Base-by-base conservation (phyloP, 1,140 invertebrate species). In the Megalonaias nervosa region DNA sequence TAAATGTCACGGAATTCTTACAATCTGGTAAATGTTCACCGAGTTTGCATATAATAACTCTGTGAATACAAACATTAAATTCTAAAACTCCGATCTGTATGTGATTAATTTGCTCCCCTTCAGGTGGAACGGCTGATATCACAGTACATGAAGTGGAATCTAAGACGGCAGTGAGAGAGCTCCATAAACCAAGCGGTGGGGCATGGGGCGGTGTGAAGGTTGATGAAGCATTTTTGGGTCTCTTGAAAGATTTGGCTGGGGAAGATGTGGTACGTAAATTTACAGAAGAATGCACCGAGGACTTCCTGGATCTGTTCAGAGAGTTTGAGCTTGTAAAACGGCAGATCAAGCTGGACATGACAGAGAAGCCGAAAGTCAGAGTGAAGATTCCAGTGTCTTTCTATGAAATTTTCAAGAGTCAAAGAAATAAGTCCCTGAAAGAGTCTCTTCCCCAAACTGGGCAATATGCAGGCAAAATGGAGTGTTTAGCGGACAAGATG, bases 161-260 rank as follows among this genome's bases (percentile, higher is more conserved):
- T 13, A 62, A 71, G 19, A 38, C 67, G 13, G 26, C 38, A 17
- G 48, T 79, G 55, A 73, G 71, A 68, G 77, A 79, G 59, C n/a
- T 79, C 3, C 77, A 79, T 56, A 70, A 55, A 2, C 70, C 77
- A 17, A 75, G 72, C 38, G 77, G 77, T 16, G 77, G 77, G 5
- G 72, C 72, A 5, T 79, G 77, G 77, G 77, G 77, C 11, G 77
- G 77, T 14, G 75, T 73, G 19, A 19, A 79, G 73, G 77, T 79
- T 0, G 77, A 79, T 60, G 58, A 79, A 1, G 70, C 65, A 1
- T 79, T 79, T 66, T 56, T 74, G 2, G 65, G 70, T n/a, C 71
- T 79, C 23, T 38, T 79, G 66, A 62, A 5, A 56, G 76, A 79
- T 16, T 11, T 79, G 9, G 67, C 74, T 21, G 67, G 66, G 11